These are phyloP conservation scores for Anas platyrhynchos DNA, from an alignment of 2,113 vertebrate genomes.

Conservation along the genomic window DNA sequence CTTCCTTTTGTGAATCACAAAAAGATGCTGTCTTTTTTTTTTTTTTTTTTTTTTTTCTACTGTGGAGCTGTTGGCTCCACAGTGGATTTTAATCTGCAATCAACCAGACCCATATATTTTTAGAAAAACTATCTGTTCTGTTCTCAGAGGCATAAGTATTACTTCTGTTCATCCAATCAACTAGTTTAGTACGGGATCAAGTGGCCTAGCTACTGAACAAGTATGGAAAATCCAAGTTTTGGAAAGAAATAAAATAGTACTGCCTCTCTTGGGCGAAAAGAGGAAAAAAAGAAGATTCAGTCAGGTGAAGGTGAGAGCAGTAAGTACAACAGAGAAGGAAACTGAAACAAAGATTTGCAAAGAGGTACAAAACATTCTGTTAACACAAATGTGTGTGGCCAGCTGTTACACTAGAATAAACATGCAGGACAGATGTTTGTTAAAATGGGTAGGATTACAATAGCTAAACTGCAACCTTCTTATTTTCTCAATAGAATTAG, in stretches of 20 bases:
- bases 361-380: not conserved
- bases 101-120: not conserved
- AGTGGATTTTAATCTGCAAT: not conserved
- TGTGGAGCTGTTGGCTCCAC: not conserved
- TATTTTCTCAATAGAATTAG: not conserved
- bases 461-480: not conserved
- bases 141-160: not conserved
- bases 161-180: not conserved
- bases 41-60: not conserved
- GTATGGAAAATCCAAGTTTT: not conserved
- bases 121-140: not conserved
- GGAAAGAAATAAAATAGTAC: too few species aligned
- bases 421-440: constrained; percentile 8
- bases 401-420: not conserved
- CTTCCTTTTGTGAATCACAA: not conserved
- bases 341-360: not conserved
- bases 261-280: not conserved
- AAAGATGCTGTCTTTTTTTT: not conserved
- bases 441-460: constrained; percentile 6
- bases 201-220: not conserved
- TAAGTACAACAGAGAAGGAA: not conserved
- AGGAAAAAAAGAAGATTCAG: not conserved
- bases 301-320: not conserved
- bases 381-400: not conserved
- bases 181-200: not conserved